A percentile compares a stretch with the other conserved stretches of the same genome.
phyloP scores from a whole-genome alignment of 2,797 vertebrate species.

The Ptychobarbus kaznakovi region DNA sequence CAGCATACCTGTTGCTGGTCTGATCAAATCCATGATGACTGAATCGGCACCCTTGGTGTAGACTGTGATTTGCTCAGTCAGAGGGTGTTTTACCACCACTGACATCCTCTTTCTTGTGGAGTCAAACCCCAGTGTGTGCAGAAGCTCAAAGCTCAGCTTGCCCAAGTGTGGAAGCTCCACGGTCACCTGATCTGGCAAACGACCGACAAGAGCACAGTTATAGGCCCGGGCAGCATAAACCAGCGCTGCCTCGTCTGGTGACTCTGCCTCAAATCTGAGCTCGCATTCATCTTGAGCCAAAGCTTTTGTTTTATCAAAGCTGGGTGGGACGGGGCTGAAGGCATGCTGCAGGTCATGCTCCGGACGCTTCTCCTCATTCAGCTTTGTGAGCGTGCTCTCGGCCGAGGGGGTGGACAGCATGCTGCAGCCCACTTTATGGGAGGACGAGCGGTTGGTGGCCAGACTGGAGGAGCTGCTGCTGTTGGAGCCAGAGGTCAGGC shows the following conservation, averaged over 20 bases:
- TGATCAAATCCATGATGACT: constrained; percentile 92
- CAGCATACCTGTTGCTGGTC: constrained; percentile 84
- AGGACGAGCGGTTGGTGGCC: constrained; percentile 78
- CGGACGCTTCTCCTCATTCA: constrained; percentile 79
- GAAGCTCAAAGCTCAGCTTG: constrained; percentile 90
- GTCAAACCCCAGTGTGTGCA: constrained; percentile 95
- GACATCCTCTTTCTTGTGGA: constrained; percentile 96
- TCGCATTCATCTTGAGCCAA: constrained; percentile 76
- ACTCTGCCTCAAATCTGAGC: constrained; percentile 93
- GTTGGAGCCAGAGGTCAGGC: constrained; percentile 89
- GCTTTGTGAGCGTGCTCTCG: constrained; percentile 82
- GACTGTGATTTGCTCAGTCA: constrained; percentile 92
- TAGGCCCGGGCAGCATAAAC: constrained; percentile 95
- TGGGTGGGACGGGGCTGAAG: constrained; percentile 68
- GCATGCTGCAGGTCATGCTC: constrained; percentile 72
- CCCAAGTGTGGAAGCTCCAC: constrained; percentile 94
- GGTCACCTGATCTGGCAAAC: constrained; percentile 91
- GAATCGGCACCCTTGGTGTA: constrained; percentile 99
- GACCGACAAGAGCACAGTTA: constrained; percentile 88
- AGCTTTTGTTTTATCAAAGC: constrained; percentile 56
- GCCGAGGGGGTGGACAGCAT: constrained; percentile 81
- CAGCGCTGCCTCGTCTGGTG: constrained; percentile 94
- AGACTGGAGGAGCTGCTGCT: constrained; percentile 90
- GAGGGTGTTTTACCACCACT: constrained; percentile 92
- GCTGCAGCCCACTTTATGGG: constrained; percentile 79